Evolutionary conservation across 1,140 invertebrate species (phyloP).

Genomic region (Drosophila burlai): DNA sequence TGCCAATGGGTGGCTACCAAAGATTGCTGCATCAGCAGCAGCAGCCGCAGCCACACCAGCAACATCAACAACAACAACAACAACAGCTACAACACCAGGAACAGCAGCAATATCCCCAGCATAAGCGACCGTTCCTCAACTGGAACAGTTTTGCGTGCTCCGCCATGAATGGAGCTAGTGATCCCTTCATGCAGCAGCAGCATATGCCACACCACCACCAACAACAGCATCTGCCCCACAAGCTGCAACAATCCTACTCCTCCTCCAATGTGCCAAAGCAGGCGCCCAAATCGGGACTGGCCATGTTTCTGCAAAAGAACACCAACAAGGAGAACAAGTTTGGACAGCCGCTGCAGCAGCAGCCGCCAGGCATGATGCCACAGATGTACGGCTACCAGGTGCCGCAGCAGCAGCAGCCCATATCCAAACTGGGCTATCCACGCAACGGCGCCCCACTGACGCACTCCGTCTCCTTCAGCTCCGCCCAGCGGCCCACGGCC

Average conservation of each 20-base stretch:
- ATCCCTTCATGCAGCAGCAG: constrained; percentile 79
- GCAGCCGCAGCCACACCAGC: too few species aligned
- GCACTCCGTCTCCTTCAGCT: constrained; percentile 68
- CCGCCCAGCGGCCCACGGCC: constrained; percentile 58
- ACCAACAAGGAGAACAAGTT: constrained; percentile 82
- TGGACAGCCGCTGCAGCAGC: constrained; percentile 56
- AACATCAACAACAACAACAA: not conserved
- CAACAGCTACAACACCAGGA: constrained; percentile 38
- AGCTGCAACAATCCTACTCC: constrained; percentile 75
- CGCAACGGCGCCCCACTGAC: constrained; percentile 54
- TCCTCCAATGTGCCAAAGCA: constrained; percentile 70
- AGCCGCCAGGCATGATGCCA: constrained; percentile 55
- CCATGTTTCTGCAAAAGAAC: constrained; percentile 68
- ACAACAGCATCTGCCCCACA: constrained; percentile 50
- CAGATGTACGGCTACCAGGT: constrained; percentile 65
- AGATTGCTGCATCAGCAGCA: constrained; percentile 63
- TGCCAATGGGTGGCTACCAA: constrained; percentile 71
- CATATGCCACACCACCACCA: constrained; percentile 41
- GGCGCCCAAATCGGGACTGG: constrained; percentile 54
- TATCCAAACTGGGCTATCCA: constrained; percentile 37
- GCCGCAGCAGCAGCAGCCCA: constrained; percentile 31
- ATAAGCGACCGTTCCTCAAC: constrained; percentile 76
- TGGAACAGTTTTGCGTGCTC: constrained; percentile 80
- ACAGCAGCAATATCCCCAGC: constrained; percentile 70
- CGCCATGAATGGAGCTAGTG: constrained; percentile 67